A percentile compares a stretch with the other conserved stretches of the same genome.
Conservation (phyloP, 2,113 vertebrate genomes). For the Burhinus bistriatus region DNA sequence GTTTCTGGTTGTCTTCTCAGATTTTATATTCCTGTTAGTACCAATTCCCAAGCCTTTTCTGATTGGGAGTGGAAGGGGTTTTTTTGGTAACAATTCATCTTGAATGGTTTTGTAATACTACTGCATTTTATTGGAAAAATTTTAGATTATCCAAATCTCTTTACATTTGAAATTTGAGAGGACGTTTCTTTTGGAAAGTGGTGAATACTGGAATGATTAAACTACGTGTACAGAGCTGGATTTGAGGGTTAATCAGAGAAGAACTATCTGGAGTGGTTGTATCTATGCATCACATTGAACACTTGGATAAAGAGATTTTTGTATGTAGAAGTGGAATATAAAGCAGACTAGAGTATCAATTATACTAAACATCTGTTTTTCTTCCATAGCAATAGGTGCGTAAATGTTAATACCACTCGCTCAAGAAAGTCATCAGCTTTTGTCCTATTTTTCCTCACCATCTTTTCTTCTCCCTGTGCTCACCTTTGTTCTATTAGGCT, state of each 20-base stretch:
- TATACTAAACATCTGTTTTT: not conserved
- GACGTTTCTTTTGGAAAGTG: not conserved
- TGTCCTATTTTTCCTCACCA: not conserved
- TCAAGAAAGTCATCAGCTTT: not conserved
- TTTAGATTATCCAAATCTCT: not conserved
- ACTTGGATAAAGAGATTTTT: not conserved
- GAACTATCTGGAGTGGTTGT: not conserved
- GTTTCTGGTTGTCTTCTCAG: not conserved
- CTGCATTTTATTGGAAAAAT: not conserved
- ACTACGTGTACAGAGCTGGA: not conserved
- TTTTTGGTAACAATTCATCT: not conserved
- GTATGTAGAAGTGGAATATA: not conserved
- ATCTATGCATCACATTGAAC: not conserved
- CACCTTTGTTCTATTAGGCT: not conserved
- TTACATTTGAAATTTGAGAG: not conserved
- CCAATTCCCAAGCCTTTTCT: not conserved
- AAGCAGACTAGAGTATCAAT: not conserved
- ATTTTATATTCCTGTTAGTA: not conserved
- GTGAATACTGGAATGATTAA: not conserved
- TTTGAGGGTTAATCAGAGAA: not conserved
- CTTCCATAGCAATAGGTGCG: not conserved
- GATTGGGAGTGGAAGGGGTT: not conserved
- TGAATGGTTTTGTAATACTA: not conserved
- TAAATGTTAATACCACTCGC: not conserved
- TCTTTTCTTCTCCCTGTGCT: not conserved